Conservation (phyloP, 2,797 vertebrate genomes). For the Acanthiza pusilla region DNA sequence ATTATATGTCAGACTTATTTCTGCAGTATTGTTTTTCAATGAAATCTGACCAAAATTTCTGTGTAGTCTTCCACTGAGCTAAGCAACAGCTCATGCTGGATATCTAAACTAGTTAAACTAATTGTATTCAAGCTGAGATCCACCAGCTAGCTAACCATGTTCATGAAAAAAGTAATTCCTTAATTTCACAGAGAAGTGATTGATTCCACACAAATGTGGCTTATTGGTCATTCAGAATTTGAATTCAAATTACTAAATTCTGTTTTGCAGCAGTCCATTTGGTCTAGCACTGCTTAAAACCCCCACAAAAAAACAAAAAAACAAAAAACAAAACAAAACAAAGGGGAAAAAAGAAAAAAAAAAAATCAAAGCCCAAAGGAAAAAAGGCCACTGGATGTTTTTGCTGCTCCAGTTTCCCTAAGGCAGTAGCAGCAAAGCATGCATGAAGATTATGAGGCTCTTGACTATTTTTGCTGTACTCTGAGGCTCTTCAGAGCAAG, state of each 20-base stretch:
- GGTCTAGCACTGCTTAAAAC: neutral
- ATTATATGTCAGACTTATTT: neutral
- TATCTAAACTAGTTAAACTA: neutral
- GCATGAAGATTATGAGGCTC: neutral
- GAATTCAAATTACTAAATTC: neutral
- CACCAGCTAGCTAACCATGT: neutral
- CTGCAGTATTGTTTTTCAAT: neutral
- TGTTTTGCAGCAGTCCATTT: neutral
- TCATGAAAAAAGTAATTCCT: neutral
- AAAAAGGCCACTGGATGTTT: neutral
- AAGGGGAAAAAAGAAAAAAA: neutral
- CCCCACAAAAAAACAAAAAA: too few relatives aligned
- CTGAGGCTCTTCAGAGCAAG: neutral
- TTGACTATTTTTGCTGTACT: neutral
- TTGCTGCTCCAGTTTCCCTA: neutral
- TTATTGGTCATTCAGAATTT: neutral
- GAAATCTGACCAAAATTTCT: neutral
- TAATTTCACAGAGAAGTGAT: neutral
- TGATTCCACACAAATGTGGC: neutral
- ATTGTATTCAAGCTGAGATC: neutral
- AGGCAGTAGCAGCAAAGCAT: neutral
- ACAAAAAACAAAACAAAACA: neutral
- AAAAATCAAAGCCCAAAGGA: fast-evolving
- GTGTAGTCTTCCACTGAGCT: neutral
- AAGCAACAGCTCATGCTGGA: neutral